Evolutionary conservation across 2,113 vertebrate species (phyloP).

Genomic region (Tupaia chinensis): DNA sequence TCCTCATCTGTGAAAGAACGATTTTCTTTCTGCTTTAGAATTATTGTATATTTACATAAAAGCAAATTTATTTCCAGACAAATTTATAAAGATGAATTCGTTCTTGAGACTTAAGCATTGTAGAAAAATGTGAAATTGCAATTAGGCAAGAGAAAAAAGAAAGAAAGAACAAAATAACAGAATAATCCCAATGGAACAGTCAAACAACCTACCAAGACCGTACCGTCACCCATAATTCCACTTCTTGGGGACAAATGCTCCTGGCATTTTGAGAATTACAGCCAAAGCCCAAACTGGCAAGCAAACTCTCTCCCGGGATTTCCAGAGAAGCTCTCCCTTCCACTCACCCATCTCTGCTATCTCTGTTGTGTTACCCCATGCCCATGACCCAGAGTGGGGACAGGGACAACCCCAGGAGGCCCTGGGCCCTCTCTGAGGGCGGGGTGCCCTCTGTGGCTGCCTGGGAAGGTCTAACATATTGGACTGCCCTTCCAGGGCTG

Average conservation of each 20-base stretch:
- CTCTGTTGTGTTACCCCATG: not conserved
- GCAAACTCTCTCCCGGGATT: not conserved
- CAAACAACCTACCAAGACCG: not conserved
- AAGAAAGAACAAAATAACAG: not conserved
- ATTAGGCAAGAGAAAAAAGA: slow-evolving; percentile 5
- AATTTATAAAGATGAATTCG: slow-evolving; percentile 52
- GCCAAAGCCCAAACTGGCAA: not conserved
- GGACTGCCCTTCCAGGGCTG: too few relatives aligned
- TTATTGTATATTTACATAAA: slow-evolving; percentile 31
- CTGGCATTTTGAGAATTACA: not conserved
- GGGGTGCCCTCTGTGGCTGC: not conserved
- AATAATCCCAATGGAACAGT: not conserved
- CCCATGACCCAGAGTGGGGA: fast-evolving
- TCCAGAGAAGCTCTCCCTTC: fast-evolving
- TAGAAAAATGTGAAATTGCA: slow-evolving; percentile 38
- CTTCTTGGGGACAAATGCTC: not conserved
- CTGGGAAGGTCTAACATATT: not conserved
- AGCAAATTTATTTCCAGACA: slow-evolving; percentile 46
- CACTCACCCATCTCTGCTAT: not conserved
- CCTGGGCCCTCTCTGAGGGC: not conserved
- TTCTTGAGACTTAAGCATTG: not conserved
- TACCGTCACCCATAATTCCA: not conserved
- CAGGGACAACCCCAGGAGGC: not conserved
- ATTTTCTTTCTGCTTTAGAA: not conserved
- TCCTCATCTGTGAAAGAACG: slow-evolving; percentile 5